Conservation (phyloP, 2,888 invertebrate genomes). For the Rhorus exstirpatorius region DNA sequence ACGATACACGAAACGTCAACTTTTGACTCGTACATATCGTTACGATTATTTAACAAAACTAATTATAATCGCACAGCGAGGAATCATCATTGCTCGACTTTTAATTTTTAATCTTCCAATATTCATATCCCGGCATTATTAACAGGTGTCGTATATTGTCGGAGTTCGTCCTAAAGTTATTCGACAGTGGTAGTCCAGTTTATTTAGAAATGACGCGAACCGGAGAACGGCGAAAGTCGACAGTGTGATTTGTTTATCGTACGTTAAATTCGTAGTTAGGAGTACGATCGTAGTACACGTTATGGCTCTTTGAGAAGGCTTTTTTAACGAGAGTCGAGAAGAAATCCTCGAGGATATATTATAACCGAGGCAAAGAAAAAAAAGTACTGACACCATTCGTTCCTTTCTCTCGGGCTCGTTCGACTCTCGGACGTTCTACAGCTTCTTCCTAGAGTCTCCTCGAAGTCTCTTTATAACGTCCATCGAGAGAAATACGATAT, state of each 20-base stretch:
- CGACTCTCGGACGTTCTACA: not conserved
- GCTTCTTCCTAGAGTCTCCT: not conserved
- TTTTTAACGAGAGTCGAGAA: slow-evolving; percentile 2
- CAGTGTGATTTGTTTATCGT: slow-evolving; percentile 20
- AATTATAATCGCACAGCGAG: not conserved
- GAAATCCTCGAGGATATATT: not conserved
- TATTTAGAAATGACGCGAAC: too few species aligned
- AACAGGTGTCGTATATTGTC: slow-evolving; percentile 7
- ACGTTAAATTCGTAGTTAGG: not conserved
- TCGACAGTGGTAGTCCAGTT: too few species aligned
- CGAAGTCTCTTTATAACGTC: too few species aligned
- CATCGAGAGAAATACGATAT: too few species aligned
- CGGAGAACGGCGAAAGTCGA: too few species aligned
- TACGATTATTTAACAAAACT: slow-evolving; percentile 8
- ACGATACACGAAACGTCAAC: slow-evolving; percentile 52
- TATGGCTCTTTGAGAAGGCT: not conserved
- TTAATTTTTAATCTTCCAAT: slow-evolving; percentile 18
- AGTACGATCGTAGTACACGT: not conserved
- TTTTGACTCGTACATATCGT: slow-evolving; percentile 10
- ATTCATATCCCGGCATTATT: not conserved
- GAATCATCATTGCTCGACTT: not conserved
- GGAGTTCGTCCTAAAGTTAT: too few species aligned
- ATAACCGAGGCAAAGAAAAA: not conserved
- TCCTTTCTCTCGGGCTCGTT: slow-evolving; percentile 32
- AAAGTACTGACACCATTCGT: slow-evolving; percentile 33